Conservation (phyloP, 2,113 vertebrate species). For the Colinus virginianus region DNA sequence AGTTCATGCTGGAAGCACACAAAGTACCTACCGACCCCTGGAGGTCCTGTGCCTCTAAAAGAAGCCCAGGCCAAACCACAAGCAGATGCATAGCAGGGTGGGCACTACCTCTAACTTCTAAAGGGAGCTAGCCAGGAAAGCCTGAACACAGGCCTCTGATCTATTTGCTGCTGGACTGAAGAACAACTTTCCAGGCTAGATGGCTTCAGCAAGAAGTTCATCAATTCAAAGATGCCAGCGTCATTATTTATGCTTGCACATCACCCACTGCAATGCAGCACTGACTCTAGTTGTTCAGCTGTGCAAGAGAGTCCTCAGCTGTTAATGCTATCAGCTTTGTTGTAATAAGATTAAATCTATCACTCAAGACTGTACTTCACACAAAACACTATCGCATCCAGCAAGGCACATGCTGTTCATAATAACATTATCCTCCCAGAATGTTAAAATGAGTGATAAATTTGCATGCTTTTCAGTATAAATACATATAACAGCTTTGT, state of each 20-base stretch:
- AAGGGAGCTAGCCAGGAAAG: neutral
- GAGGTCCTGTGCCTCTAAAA: neutral
- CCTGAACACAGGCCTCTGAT: neutral
- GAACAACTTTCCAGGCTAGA: neutral
- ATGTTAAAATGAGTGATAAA: neutral
- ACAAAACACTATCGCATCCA: neutral
- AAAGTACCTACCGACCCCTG: neutral
- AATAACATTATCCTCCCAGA: neutral
- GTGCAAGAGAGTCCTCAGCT: neutral
- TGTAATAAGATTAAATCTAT: neutral
- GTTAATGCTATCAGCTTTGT: neutral
- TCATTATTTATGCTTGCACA: neutral
- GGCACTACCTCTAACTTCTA: neutral
- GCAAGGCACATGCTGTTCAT: neutral
- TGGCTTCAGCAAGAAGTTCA: neutral
- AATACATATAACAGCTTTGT: neutral
- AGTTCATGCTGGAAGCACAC: neutral
- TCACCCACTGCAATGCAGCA: neutral
- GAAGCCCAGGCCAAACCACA: neutral
- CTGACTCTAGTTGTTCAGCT: neutral
- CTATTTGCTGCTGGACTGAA: neutral
- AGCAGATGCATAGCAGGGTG: neutral
- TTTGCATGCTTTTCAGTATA: neutral
- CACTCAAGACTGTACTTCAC: neutral
- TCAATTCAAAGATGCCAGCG: neutral